Base-by-base conservation (phyloP, 1,140 invertebrate species). In the Nixonia krombeini region DNA sequence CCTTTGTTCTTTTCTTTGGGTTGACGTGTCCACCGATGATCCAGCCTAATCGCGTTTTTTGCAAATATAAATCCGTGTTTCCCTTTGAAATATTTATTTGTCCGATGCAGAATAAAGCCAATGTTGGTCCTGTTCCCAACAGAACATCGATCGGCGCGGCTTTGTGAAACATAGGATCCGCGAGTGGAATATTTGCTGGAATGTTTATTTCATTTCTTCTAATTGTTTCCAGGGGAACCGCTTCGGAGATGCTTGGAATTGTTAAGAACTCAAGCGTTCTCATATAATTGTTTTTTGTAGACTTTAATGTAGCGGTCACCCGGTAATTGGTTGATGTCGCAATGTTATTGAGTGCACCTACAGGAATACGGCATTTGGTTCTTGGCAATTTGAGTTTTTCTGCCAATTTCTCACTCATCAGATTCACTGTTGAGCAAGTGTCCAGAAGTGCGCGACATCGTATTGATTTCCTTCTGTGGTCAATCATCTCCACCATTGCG, bases 1-100 rank as follows among this genome's bases (percentile, higher is more conserved):
- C n/a, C n/a, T n/a, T n/a, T n/a, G n/a, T n/a, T n/a, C n/a, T n/a
- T n/a, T n/a, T n/a, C n/a, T n/a, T n/a, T n/a, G n/a, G n/a, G n/a
- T n/a, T n/a, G n/a, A n/a, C n/a, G n/a, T n/a, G n/a, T 7, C 69
- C 63, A 0, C 41, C 53, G 16, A 52, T 41, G 2, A 65, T 26
- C 65, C 70, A 72, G 5, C 65, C 64, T 0, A 70, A 29, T 9
- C 41, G 18, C 0, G 63, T 72, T 23, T 73, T 68, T 49, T 70
- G 73, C 6, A 72, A 17, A 35, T 47, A 49, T 2, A 73, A 23
- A 6, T 73, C 62, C 6, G 13, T 13, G 1, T 45, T 10, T 6
- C 28, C 12, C 4, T 7, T 2, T 4, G 58, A 63, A 8, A 67
- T 23, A 9, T 66, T 63, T 1, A 64, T 52, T 46, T 69, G 52